Evolutionary conservation across 2,888 invertebrate species (phyloP), one percentile per base, ranked within the genome.

Genomic region (Drosophila atripex): DNA sequence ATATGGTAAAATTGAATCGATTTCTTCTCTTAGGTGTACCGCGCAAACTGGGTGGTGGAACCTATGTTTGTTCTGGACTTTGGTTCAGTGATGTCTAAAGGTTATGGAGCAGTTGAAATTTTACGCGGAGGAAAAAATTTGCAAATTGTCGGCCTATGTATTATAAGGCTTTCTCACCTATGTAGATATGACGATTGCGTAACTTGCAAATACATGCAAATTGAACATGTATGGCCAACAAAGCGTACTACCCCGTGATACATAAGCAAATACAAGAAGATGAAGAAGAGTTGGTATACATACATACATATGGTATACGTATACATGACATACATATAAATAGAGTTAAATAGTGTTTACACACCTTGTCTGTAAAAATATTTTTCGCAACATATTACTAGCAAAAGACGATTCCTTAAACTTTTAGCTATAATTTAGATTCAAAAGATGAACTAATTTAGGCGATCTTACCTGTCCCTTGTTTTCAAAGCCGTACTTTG

Each of bases 401-500:
- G 11, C 32, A 2, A 32, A 11, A 12, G 14, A 35, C n/a, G 35
- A 12, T 32, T 32, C 0, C 3, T 28, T 2, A 0, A 3, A 9
- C 28, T 2, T 28, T 28, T 28, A 2, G 0, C 28, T 28, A 8
- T 6, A 5, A 28, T 28, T 3, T 28, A 8, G 2, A 12, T 12
- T 32, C 3, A 11, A 11, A n/a, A 35, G 35, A 7, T 35, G 7
- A n/a, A 6, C 1, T 12, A 32, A 3, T 32, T 32, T 32, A 3
- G 11, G 32, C 6, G n/a, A 35, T 35, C 35, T 18, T 59, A 98
- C 98, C 96, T 97, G 96, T 93, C 97, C 97, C 88, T 94, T 93
- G 92, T 97, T 96, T 88, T 93, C 92, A 93, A 96, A 98, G 86
- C 97, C 98, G 92, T 98, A 95, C 91, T 95, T 95, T 75, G 91